These are phyloP conservation scores for Agrenia bidenticulata DNA, from an alignment of 2,888 invertebrate species.

Conservation along the genomic window DNA sequence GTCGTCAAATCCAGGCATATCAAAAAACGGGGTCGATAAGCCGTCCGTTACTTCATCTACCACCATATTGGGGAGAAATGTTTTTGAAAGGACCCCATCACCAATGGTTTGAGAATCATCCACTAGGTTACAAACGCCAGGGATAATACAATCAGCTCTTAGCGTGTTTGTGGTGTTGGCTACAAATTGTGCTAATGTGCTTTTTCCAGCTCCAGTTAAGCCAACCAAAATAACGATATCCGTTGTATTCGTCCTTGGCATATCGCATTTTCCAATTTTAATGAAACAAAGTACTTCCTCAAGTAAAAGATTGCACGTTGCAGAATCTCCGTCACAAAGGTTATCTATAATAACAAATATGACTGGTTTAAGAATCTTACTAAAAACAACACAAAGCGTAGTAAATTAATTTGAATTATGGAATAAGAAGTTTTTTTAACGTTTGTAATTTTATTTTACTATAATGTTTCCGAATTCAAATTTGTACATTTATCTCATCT, in stretches of 20 bases:
- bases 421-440: no score
- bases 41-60: no score
- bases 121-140: background rate
- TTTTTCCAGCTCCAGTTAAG: constrained; percentile 12
- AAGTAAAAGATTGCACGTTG: background rate
- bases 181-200: constrained; percentile 15
- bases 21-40: no score
- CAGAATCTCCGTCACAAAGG: no score
- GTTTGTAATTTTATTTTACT: no score
- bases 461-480: no score
- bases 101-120: constrained; percentile 14
- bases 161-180: constrained; percentile 13
- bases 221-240: constrained; percentile 10
- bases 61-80: constrained; percentile 14
- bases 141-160: background rate
- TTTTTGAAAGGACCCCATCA: constrained; percentile 10
- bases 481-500: no score
- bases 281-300: constrained; percentile 2
- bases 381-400: no score
- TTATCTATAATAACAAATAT: no score
- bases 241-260: constrained; percentile 2
- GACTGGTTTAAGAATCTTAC: no score
- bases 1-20: no score
- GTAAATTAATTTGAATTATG: no score
- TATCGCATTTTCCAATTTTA: background rate